phyloP scores from a whole-genome alignment of 2,797 vertebrate genomes.

The Botia almorhae region DNA sequence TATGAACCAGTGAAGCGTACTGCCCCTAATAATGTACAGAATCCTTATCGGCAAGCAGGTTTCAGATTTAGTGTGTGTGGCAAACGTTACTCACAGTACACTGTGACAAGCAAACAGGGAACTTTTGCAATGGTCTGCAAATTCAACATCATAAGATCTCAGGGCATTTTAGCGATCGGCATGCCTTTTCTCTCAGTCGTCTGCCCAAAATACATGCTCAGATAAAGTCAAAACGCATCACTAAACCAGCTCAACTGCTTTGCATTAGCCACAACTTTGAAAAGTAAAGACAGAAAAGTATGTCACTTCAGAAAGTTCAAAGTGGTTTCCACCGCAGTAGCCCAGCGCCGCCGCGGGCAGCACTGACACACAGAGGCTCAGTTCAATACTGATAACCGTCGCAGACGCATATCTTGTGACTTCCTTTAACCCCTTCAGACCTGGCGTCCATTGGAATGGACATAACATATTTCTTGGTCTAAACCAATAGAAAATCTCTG shows the following conservation, averaged over 20 bases:
- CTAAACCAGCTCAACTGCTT: conserved; percentile 1
- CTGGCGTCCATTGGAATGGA: too few species aligned
- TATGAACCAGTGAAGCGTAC: conserved; percentile 53
- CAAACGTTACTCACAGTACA: neutral
- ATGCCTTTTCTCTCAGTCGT: neutral
- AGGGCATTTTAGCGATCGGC: neutral
- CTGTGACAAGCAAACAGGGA: neutral
- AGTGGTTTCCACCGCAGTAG: conserved; percentile 53
- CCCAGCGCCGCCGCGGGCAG: conserved; percentile 60
- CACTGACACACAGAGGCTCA: conserved; percentile 58
- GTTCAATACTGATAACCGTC: conserved; percentile 58
- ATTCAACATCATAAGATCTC: neutral
- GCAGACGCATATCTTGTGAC: conserved; percentile 70
- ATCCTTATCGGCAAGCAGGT: conserved; percentile 16
- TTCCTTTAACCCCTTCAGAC: too few species aligned
- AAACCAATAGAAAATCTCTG: too few species aligned
- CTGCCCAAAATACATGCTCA: neutral
- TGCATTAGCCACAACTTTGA: neutral
- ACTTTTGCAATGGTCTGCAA: neutral
- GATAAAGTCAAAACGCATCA: neutral
- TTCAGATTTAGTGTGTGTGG: neutral
- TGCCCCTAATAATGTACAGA: conserved; percentile 34
- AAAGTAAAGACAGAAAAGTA: neutral
- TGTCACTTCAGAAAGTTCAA: conserved; percentile 54
- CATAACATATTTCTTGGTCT: too few species aligned